Conservation (phyloP, 2,888 invertebrate species). For the Aporophyla lueneburgensis region DNA sequence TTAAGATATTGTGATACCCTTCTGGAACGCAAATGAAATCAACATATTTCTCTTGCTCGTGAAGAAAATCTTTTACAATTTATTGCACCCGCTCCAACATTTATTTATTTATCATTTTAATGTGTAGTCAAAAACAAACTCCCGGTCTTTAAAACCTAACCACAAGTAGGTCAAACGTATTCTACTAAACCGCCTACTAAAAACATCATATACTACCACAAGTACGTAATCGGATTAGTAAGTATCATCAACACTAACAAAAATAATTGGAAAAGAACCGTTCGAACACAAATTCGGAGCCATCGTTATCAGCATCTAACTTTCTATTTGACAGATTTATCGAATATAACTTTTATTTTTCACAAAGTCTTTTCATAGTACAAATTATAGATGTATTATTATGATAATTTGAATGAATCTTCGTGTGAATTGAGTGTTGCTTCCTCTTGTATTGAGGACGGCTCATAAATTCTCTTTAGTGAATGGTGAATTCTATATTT, state of each 20-base stretch:
- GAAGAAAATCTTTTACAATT: neutral
- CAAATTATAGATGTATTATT: conserved; percentile 70
- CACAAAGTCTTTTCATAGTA: conserved; percentile 64
- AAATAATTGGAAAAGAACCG: conserved; percentile 57
- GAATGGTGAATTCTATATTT: conserved; percentile 56
- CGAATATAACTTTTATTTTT: conserved; percentile 62
- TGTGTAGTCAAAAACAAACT: conserved; percentile 23
- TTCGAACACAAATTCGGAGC: conserved; percentile 53
- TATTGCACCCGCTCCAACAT: neutral
- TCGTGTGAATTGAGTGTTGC: conserved; percentile 73
- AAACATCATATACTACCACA: conserved; percentile 38
- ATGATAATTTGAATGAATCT: conserved; percentile 70
- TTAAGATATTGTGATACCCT: neutral
- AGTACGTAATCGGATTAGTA: conserved; percentile 59
- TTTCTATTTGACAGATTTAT: conserved; percentile 70
- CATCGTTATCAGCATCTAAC: conserved; percentile 58
- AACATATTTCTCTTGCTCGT: too few relatives aligned
- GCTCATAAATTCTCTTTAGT: conserved; percentile 66
- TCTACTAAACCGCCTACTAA: conserved; percentile 47
- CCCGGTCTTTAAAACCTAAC: conserved; percentile 39
- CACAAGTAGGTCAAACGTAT: conserved; percentile 52
- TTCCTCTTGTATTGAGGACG: conserved; percentile 68
- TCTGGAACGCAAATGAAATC: neutral
- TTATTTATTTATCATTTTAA: conserved; percentile 6
- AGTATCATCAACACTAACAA: conserved; percentile 49